Evolutionary conservation across 2,888 invertebrate genomes (phyloP), one percentile per base, ranked within the genome.

Genomic region (Eristalis intricaria): DNA sequence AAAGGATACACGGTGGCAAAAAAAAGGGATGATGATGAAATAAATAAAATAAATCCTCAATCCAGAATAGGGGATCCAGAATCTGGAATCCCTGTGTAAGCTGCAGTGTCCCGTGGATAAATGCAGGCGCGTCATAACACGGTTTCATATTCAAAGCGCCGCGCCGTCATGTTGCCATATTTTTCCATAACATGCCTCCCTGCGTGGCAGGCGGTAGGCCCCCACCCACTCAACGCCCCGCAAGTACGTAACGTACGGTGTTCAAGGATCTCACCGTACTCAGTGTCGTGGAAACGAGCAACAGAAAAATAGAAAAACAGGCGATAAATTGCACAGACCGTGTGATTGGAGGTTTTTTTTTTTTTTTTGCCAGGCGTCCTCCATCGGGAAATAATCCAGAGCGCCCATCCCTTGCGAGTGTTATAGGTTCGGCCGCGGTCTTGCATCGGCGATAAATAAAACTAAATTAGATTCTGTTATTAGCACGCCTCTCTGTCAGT

Each of bases 81-180:
- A 32, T 75, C 70, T 66, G 10, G 29, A 65, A 65, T 69, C 65
- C 19, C 64, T 43, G 66, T 75, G 71, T 80, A 80, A 75, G 66
- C 75, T 75, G 66, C 56, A 80, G 69, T 75, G 38, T 71, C 63
- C 65, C 80, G 68, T 73, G 63, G 81, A 81, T 74, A 64, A 75
- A 69, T 83, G 76, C 71, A 77, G 66, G 66, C 76, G 66, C 76
- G 65, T 83, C 82, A 71, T 61, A 76, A 73, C 76, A 83, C 66
- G 82, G 76, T 66, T 71, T 82, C 82, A 77, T 77, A 83, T 83
- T 71, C 82, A 83, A 83, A 83, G 71, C 68, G n/a, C n/a, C 43
- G 43, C 43, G 7, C 63, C 74, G 69, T 81, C 63, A 69, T 83
- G 82, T 71, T 71, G 66, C 77, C 69, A 75, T 83, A 83, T 77